phyloP scores from a whole-genome alignment of 2,797 vertebrate species.

The Melanotaenia pygmaea region DNA sequence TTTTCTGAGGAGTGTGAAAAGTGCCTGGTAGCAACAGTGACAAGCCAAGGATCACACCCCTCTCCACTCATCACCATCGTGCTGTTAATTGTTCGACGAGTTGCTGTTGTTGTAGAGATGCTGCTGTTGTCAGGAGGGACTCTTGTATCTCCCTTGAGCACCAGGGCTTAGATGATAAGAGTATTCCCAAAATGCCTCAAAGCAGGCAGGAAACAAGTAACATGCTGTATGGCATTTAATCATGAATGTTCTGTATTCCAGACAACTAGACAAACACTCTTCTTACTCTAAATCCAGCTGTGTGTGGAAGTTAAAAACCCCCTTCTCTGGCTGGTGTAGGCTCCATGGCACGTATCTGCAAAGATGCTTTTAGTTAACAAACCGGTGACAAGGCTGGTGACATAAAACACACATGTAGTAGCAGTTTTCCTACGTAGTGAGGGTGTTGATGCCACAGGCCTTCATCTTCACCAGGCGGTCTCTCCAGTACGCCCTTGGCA shows the following conservation, averaged over 20 bases:
- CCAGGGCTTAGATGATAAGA: constrained; percentile 26
- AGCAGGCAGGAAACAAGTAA: neutral
- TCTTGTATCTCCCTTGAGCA: constrained; percentile 59
- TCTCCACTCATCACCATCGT: constrained; percentile 27
- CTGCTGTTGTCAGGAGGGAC: constrained; percentile 67
- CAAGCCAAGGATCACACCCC: constrained; percentile 6
- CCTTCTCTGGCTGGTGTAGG: constrained; percentile 89
- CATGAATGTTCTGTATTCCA: neutral
- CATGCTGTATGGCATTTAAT: neutral
- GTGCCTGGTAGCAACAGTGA: constrained; percentile 26
- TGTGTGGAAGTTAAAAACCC: constrained; percentile 87
- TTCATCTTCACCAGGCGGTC: constrained; percentile 93
- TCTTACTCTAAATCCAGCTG: constrained; percentile 92
- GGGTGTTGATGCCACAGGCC: constrained; percentile 93
- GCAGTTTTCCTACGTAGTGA: constrained; percentile 86
- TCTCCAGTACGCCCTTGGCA: constrained; percentile 91
- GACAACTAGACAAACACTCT: neutral
- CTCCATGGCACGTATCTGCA: constrained; percentile 92
- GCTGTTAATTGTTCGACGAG: constrained; percentile 55
- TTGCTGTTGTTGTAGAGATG: constrained; percentile 73
- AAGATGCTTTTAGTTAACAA: constrained; percentile 33
- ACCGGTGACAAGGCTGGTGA: neutral
- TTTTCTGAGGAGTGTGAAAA: constrained; percentile 6
- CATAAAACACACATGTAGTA: neutral
- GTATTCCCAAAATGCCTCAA: constrained; percentile 42